Base-by-base conservation (phyloP, 2,797 vertebrate species). In the Myripristis murdjan region DNA sequence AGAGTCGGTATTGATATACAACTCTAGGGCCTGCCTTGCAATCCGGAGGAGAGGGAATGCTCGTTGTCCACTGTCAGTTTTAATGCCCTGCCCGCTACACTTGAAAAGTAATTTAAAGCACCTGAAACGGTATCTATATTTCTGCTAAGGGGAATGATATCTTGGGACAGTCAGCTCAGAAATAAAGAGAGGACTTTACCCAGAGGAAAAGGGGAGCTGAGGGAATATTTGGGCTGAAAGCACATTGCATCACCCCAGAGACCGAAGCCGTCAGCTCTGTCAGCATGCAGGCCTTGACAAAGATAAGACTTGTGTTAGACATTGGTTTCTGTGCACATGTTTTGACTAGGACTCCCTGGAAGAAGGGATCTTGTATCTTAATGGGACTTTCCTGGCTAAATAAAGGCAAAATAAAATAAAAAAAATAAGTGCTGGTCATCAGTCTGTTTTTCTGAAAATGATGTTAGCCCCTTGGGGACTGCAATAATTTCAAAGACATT, bases 91-190 rank as follows among this genome's bases (percentile, higher is more conserved):
- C 80, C 43, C 2, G 31, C 72, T 67, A 54, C 37, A 23, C 73
- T 64, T 67, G 58, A 82, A 73, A 73, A 69, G 47, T 79, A 64
- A 87, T 86, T 87, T 81, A 73, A 85, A 78, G 73, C 57, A 33
- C 26, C 44, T 52, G 49, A 63, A 77, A 84, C 18, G 62, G 48
- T 55, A 47, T 41, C 49, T 3, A 47, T 74, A 75, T 91, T 84
- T 87, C 75, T 79, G 37, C 48, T 44, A 67, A 73, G n/a, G 9
- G 77, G 74, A 86, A 67, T 82, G 78, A 85, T 80, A 71, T 77
- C 72, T 73, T 64, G 1, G 49, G 53, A 47, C 72, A 84, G 74
- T 87, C 75, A 76, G 71, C 16, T 61, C 18, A 64, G 61, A 81
- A 85, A 82, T 82, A 70, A 75, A 87, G 70, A 64, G 31, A 76